A percentile compares a stretch with the other conserved stretches of the same genome.
Evolutionary conservation across 2,888 invertebrate genomes (phyloP).

Genomic region (Catocala nupta): DNA sequence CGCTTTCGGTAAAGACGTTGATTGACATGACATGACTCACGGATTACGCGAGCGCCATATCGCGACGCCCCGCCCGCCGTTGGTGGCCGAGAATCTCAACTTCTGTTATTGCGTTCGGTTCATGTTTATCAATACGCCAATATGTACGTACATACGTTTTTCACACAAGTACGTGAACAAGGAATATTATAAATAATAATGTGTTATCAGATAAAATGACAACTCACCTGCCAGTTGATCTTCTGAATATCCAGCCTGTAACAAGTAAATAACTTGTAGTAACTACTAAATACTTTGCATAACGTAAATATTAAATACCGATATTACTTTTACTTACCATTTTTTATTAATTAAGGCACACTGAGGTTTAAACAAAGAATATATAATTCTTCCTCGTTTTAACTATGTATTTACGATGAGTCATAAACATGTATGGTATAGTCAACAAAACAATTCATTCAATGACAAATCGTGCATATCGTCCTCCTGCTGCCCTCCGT

Average conservation of each 20-base stretch:
- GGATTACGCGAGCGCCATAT: constrained; percentile 56
- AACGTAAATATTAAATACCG: background rate
- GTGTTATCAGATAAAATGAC: constrained; percentile 36
- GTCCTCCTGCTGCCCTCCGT: background rate
- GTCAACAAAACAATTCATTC: constrained; percentile 21
- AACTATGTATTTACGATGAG: constrained; percentile 10
- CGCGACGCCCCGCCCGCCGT: constrained; percentile 42
- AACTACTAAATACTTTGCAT: background rate
- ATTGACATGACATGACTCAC: constrained; percentile 84
- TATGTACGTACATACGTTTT: background rate
- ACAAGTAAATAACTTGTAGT: constrained; percentile 5
- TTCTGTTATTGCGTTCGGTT: constrained; percentile 5
- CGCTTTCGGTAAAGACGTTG: constrained; percentile 82
- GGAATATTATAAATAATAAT: too few relatives aligned
- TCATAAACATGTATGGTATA: constrained; percentile 14
- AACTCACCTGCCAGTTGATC: constrained; percentile 97
- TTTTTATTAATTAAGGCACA: background rate
- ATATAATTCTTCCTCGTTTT: background rate
- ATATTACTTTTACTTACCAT: constrained; percentile 21
- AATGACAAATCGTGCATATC: constrained; percentile 14
- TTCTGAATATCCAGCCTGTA: constrained; percentile 95
- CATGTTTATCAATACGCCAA: constrained; percentile 5
- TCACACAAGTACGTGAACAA: background rate
- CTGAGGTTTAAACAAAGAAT: background rate
- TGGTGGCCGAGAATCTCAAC: constrained; percentile 18